These are phyloP conservation scores for Lasioglossum leucozonium DNA, from an alignment of 2,888 invertebrate species.

Conservation along the genomic window DNA sequence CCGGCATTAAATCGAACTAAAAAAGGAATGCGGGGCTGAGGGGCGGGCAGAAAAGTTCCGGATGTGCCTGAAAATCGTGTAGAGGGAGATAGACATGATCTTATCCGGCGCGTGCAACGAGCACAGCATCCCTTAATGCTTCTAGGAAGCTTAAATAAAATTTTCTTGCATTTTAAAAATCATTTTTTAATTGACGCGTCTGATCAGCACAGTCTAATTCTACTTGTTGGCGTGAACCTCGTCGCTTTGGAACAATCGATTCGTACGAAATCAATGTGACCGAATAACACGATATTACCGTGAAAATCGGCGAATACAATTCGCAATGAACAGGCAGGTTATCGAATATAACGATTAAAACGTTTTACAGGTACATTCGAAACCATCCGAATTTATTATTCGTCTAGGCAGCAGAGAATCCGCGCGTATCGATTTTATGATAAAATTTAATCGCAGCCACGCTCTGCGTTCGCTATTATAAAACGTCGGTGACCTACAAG, in stretches of 20 bases:
- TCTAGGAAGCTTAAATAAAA: neutral
- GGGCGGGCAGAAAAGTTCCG: conserved; percentile 25
- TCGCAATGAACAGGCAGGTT: neutral
- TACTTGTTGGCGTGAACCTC: neutral
- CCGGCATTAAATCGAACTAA: conserved; percentile 57
- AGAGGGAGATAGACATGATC: conserved; percentile 10
- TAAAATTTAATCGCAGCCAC: neutral
- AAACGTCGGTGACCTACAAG: neutral
- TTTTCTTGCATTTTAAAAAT: neutral
- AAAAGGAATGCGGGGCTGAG: conserved; percentile 33
- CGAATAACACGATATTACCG: neutral
- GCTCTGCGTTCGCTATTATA: neutral
- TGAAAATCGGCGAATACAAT: neutral
- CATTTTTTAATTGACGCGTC: neutral
- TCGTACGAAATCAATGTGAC: neutral
- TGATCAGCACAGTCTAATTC: neutral
- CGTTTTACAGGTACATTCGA: neutral
- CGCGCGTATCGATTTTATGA: neutral
- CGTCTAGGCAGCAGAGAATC: neutral
- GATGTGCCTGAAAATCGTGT: conserved; percentile 21
- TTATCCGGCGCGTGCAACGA: neutral
- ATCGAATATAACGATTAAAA: neutral
- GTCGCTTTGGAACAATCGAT: neutral
- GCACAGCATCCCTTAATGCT: conserved; percentile 17
- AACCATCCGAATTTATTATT: neutral